phyloP scores from a whole-genome alignment of 2,888 invertebrate genomes.

The Mantis religiosa region DNA sequence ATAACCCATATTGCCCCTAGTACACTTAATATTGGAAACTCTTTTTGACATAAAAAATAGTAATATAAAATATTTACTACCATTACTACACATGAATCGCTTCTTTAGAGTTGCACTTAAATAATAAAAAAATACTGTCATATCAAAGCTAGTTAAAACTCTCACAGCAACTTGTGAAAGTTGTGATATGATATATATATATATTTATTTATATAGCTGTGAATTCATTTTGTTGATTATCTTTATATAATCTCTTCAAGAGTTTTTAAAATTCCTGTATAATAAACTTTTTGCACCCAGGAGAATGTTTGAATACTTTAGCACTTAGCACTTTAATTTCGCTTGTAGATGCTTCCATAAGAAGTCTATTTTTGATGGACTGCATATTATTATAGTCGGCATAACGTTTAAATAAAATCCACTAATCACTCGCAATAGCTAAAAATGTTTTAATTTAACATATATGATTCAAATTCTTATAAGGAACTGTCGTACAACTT shows the following conservation, averaged over 20 bases:
- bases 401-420: not conserved
- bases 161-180: not conserved
- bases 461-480: not conserved
- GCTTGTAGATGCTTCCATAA: not conserved
- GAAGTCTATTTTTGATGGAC: not conserved
- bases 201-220: not conserved
- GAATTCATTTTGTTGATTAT: not conserved
- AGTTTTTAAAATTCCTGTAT: not conserved
- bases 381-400: not conserved
- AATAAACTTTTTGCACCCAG: not conserved
- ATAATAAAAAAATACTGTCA: constrained; percentile 12
- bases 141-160: constrained; percentile 2
- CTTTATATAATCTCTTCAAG: not conserved
- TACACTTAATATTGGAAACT: not conserved
- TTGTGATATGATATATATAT: not conserved
- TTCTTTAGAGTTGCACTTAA: not conserved
- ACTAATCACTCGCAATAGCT: not conserved
- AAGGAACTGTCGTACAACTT: not conserved
- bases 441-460: not conserved
- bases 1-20: not conserved
- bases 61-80: constrained; percentile 10
- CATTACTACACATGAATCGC: not conserved
- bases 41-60: constrained; percentile 7
- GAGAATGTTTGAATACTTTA: not conserved
- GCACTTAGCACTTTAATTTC: too few relatives aligned